A percentile compares a stretch with the other conserved stretches of the same genome.
Conservation (phyloP, 2,113 vertebrate genomes). For the Thalassarche chlororhynchos region DNA sequence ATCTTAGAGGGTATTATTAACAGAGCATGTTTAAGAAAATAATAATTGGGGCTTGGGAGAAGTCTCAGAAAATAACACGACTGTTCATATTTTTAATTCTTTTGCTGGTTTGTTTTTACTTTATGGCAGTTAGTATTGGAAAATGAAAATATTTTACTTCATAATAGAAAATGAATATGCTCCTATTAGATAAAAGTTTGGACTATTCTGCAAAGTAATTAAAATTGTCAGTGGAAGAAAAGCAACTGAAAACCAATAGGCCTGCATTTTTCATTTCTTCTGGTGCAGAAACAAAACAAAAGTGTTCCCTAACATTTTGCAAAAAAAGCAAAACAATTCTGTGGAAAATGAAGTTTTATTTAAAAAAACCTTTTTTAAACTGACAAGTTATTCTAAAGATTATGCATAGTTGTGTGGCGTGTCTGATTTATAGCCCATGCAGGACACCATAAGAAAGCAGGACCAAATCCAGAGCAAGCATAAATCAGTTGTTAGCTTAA, state of each 20-base stretch:
- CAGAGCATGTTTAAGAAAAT: background rate
- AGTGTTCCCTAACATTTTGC: background rate
- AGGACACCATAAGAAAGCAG: background rate
- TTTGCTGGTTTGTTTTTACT: background rate
- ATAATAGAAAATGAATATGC: background rate
- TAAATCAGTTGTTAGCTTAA: background rate
- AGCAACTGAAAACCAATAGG: background rate
- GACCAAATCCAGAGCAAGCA: background rate
- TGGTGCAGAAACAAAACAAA: background rate
- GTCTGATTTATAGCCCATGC: background rate
- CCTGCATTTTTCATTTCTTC: background rate
- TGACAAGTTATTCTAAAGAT: background rate
- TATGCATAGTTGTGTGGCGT: background rate
- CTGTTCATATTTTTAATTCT: background rate
- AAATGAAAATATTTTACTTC: slow-evolving; percentile 7
- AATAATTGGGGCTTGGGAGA: background rate
- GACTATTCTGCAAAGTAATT: background rate
- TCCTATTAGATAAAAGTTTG: background rate
- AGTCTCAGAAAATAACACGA: background rate
- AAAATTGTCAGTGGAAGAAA: background rate
- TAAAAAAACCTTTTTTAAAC: background rate
- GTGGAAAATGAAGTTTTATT: background rate
- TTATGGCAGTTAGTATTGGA: background rate
- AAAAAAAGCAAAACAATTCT: background rate
- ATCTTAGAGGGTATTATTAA: background rate